A percentile compares a stretch with the other conserved stretches of the same genome.
Evolutionary conservation across 2,888 invertebrate species (phyloP).

Genomic region (Epirrhoe alternata): DNA sequence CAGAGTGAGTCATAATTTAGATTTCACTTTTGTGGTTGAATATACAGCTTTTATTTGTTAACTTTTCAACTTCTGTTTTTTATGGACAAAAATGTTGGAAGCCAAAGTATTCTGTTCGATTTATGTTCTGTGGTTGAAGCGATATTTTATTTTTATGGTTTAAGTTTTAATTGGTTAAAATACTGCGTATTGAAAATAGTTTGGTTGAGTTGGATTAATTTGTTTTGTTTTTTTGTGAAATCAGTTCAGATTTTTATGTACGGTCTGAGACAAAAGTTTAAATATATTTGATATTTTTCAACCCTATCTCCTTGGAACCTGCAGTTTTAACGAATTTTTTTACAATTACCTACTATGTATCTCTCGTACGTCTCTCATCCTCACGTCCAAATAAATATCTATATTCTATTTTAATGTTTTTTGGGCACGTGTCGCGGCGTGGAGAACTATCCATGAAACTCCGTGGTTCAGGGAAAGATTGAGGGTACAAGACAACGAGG

Average conservation of each 20-base stretch:
- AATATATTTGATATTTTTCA: too few species aligned
- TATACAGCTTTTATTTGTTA: constrained; percentile 35
- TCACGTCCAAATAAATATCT: too few species aligned
- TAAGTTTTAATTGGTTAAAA: constrained; percentile 43
- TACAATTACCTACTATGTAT: too few species aligned
- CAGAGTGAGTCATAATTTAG: background rate
- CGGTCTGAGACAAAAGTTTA: too few species aligned
- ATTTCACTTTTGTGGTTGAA: constrained; percentile 10
- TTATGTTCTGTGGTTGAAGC: constrained; percentile 28
- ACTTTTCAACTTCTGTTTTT: constrained; percentile 43
- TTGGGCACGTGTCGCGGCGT: too few species aligned
- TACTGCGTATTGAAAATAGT: constrained; percentile 24
- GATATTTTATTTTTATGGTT: constrained; percentile 45
- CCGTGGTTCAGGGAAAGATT: too few species aligned
- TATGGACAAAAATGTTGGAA: constrained; percentile 39
- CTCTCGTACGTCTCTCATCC: too few species aligned
- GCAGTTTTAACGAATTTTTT: too few species aligned
- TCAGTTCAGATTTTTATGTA: background rate
- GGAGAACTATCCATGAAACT: too few species aligned
- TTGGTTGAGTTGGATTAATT: constrained; percentile 10
- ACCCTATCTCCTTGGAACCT: too few species aligned
- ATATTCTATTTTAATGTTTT: too few species aligned
- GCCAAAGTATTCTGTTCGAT: constrained; percentile 34
- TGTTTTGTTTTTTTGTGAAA: constrained; percentile 10
- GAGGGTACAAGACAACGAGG: too few species aligned